Base-by-base conservation (phyloP, 1,140 invertebrate species). In the Steinernema feltiae region DNA sequence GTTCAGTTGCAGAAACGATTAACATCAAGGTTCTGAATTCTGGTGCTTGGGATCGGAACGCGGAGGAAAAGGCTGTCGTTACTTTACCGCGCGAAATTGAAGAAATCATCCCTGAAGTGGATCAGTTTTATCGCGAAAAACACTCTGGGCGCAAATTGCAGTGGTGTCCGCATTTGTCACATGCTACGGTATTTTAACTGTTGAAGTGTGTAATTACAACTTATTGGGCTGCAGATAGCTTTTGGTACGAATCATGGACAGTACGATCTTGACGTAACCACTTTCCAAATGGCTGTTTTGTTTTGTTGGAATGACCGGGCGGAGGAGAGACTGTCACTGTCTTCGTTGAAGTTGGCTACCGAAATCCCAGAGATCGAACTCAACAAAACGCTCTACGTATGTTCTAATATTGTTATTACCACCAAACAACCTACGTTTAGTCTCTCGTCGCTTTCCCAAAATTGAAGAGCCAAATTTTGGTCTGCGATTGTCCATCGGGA, bases 91-190 rank as follows among this genome's bases (percentile, higher is more conserved):
- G 95, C 82, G 95, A 99, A 88, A 88, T 99, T 80, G 97, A 99
- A 88, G 96, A 99, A 87, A 96, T 80, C 41, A 97, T 99, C 84
- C 95, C 95, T 3, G 94, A 99, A 89, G 93, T 96, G 24, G 89
- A 98, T 92, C 88, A 89, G 69, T 90, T 90, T 79, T 90, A 90
- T 82, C 85, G 87, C 78, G 86, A 85, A 41, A 97, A 98, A 87
- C 96, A 99, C 88, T 95, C 92, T 85, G 96, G 96, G n/a, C 89
- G 97, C 69, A 98, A 98, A 88, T 89, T 99, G 48, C 94, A 97
- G 88, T 99, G 97, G 97, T 96, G 98, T 88, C 95, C 99, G 89
- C 95, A 98, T 82, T 98, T 99, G 95, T 97, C 95, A 69, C 98
- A 98, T 89, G 97, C 96, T 82, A 95, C 94, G 32, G 90, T 91